Conservation (phyloP, 2,113 vertebrate genomes). For the Caretta caretta region DNA sequence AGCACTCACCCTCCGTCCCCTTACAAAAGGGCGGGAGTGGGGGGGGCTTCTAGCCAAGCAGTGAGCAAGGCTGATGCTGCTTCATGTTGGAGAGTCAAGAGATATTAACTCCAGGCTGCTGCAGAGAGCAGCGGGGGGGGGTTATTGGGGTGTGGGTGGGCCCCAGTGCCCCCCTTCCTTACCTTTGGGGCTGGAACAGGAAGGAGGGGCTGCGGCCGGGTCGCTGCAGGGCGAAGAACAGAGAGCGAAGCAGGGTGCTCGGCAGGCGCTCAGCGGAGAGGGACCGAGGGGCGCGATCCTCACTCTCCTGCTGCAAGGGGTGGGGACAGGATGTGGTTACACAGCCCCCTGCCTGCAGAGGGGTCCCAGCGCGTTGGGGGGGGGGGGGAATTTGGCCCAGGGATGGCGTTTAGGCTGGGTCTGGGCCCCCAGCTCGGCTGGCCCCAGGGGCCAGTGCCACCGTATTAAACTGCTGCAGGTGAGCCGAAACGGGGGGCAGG, state of each 20-base stretch:
- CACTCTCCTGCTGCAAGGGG: conserved; percentile 63
- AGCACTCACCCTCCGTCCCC: no score
- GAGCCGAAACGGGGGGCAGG: no score
- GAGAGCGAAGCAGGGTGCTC: conserved; percentile 66
- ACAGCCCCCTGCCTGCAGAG: conserved; percentile 40
- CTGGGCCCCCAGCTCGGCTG: neutral
- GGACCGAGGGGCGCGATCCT: conserved; percentile 51
- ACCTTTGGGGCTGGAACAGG: conserved; percentile 90
- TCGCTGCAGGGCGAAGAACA: conserved; percentile 76
- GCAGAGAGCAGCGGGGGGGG: no score
- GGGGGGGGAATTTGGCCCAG: no score
- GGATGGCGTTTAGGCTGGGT: neutral
- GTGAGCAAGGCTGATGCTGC: no score
- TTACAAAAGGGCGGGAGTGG: no score
- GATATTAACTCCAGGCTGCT: no score
- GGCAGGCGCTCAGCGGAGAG: conserved; percentile 65
- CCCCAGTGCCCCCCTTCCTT: neutral
- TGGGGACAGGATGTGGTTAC: neutral
- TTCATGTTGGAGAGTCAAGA: no score
- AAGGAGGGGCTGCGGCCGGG: conserved; percentile 79
- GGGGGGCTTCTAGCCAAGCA: neutral
- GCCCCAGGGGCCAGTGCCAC: neutral
- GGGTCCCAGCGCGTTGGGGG: neutral
- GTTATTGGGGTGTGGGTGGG: no score
- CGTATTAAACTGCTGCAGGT: neutral